These are phyloP conservation scores for Telmatherina bonti DNA, from an alignment of 2,797 vertebrate species.

Conservation along the genomic window DNA sequence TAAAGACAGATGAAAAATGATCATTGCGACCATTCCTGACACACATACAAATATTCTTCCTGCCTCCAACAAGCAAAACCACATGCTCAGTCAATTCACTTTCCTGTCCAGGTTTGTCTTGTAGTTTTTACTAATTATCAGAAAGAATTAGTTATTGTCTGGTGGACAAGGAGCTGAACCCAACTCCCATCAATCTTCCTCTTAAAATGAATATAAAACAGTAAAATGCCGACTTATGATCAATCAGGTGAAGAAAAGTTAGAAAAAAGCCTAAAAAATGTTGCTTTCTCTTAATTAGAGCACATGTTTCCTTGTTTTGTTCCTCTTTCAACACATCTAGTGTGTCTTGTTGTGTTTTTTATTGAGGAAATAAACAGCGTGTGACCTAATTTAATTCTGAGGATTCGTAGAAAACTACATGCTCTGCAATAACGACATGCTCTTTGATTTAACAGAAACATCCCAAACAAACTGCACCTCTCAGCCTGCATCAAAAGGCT, in stretches of 20 bases:
- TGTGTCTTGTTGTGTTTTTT: not conserved
- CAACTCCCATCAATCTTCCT: not conserved
- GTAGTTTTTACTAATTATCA: conserved; percentile 22
- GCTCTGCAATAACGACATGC: conserved; percentile 24
- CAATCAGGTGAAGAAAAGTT: not conserved
- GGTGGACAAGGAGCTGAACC: not conserved
- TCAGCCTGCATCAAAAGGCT: conserved; percentile 35
- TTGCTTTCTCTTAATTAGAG: not conserved
- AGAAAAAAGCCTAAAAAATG: not conserved
- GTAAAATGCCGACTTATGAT: not conserved
- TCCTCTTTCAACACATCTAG: not conserved
- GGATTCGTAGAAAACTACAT: conserved; percentile 3
- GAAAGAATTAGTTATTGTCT: conserved; percentile 7
- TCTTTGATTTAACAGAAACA: conserved; percentile 59
- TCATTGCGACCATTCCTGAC: conserved; percentile 26
- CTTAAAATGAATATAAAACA: not conserved
- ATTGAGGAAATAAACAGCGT: conserved; percentile 2
- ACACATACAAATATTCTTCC: conserved; percentile 23
- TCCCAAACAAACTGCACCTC: not conserved
- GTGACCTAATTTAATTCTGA: conserved; percentile 27
- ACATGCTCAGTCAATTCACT: conserved; percentile 11
- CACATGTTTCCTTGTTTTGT: not conserved
- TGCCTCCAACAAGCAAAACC: conserved; percentile 16
- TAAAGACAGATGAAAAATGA: conserved; percentile 50
- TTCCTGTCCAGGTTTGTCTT: not conserved